Evolutionary conservation across 2,888 invertebrate species (phyloP).

Genomic region (Charanyca ferruginea): DNA sequence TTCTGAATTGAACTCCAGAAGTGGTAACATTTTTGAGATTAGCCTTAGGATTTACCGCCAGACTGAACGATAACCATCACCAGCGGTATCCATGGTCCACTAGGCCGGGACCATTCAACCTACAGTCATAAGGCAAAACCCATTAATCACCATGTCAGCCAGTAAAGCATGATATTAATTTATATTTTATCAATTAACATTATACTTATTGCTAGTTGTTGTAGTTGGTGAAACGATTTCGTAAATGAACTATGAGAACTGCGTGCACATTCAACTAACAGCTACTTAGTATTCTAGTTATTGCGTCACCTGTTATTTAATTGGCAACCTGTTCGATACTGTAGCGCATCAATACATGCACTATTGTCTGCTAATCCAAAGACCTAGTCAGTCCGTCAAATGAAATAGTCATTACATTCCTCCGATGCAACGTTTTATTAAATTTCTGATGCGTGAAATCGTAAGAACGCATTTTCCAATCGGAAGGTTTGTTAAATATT

Average conservation of each 20-base stretch:
- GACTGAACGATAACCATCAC: no score
- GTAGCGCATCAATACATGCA: slow-evolving; percentile 30
- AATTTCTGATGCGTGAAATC: slow-evolving; percentile 34
- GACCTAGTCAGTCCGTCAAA: slow-evolving; percentile 28
- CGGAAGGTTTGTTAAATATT: slow-evolving; percentile 29
- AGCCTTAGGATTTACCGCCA: no score
- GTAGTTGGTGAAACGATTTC: no score
- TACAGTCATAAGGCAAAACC: no score
- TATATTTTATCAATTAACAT: no score
- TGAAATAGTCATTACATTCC: slow-evolving; percentile 33
- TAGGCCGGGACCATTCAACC: no score
- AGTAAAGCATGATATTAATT: no score
- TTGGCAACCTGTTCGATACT: slow-evolving; percentile 36
- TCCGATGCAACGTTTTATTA: slow-evolving; percentile 34
- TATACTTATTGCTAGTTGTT: no score
- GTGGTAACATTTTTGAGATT: no score
- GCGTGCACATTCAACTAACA: slow-evolving; percentile 19
- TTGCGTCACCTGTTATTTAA: slow-evolving; percentile 51
- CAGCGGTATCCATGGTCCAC: no score
- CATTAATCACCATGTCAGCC: no score
- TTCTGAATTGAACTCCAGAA: no score
- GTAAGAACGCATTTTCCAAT: slow-evolving; percentile 26
- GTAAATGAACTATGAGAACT: slow-evolving; percentile 12
- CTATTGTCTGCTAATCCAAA: slow-evolving; percentile 26
- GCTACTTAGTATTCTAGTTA: slow-evolving; percentile 25